Evolutionary conservation across 23 tunicate genomes (phyloP).

Genomic region (Styela clava): DNA sequence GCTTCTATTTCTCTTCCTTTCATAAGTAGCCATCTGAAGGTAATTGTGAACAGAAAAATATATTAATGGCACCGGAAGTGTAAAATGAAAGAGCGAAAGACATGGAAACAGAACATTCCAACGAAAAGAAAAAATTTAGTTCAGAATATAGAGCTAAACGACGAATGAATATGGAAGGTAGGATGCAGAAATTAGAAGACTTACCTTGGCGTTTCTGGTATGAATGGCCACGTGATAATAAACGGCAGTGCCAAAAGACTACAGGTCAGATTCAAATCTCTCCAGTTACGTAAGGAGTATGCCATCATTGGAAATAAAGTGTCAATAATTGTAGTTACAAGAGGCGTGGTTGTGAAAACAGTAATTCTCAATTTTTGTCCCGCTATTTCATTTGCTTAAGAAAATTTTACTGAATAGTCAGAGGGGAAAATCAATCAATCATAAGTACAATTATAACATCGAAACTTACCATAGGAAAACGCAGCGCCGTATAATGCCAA

Average conservation of each 20-base stretch:
- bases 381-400: constrained; percentile 40
- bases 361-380: constrained; percentile 20
- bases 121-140: background rate
- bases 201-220: constrained; percentile 60
- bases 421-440: too few relatives aligned
- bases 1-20: constrained; percentile 34
- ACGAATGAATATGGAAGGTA: too few relatives aligned
- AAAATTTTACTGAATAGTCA: background rate
- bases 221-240: constrained; percentile 12
- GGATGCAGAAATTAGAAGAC: too few relatives aligned
- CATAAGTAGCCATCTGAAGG: constrained; percentile 50
- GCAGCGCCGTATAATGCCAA: background rate
- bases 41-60: background rate
- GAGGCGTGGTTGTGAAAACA: background rate
- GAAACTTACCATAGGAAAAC: constrained; percentile 10
- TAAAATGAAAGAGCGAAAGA: too few relatives aligned
- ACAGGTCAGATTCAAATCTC: constrained; percentile 16
- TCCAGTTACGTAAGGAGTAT: constrained; percentile 40
- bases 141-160: background rate
- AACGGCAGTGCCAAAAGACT: constrained; percentile 20
- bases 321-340: constrained; percentile 8
- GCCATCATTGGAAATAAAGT: constrained; percentile 38
- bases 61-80: background rate
- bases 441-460: too few relatives aligned
- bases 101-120: too few relatives aligned